Evolutionary conservation across 2,797 vertebrate genomes (phyloP).

Genomic region (Numenius phaeopus): DNA sequence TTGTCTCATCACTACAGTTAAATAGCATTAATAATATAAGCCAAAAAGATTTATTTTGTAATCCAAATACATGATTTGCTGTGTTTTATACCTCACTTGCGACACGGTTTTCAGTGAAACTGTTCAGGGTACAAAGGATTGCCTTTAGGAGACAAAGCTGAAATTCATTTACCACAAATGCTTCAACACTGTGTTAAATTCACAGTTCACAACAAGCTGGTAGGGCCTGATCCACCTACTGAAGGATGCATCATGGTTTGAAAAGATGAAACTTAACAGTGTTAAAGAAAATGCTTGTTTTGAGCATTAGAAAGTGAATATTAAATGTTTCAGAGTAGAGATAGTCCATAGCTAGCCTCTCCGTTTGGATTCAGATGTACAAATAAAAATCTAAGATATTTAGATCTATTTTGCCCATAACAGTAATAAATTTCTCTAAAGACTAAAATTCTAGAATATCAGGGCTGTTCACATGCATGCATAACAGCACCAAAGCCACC

Average conservation of each 20-base stretch:
- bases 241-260: background rate
- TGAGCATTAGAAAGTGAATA: background rate
- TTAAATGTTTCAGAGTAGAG: background rate
- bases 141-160: background rate
- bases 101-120: background rate
- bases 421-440: background rate
- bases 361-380: background rate
- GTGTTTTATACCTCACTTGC: background rate
- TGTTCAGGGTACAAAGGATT: background rate
- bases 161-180: background rate
- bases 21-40: background rate
- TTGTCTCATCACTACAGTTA: background rate
- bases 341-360: background rate
- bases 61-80: background rate
- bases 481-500: background rate
- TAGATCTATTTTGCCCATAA: background rate
- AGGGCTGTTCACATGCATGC: background rate
- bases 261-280: background rate
- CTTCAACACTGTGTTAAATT: background rate
- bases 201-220: background rate
- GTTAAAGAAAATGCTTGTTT: background rate
- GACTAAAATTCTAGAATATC: background rate
- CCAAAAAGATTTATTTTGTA: background rate
- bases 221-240: background rate
- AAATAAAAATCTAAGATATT: background rate